phyloP scores from a whole-genome alignment of 2,888 invertebrate species.

The Ischnus inquisitorius region DNA sequence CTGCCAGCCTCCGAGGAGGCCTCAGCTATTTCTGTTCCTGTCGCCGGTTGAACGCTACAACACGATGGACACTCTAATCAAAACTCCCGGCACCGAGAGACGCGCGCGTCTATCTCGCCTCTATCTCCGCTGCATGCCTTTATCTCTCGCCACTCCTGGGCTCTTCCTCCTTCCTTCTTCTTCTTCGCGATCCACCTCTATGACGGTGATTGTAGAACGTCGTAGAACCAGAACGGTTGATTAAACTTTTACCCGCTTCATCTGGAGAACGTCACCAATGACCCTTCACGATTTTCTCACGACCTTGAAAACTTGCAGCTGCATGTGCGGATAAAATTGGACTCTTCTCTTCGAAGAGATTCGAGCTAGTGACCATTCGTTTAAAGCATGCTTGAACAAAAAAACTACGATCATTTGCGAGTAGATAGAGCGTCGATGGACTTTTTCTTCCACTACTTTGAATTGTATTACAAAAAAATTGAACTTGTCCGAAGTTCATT shows the following conservation, averaged over 20 bases:
- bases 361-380: not conserved
- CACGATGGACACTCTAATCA: constrained; percentile 78
- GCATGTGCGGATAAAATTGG: constrained; percentile 35
- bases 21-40: constrained; percentile 84
- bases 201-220: not conserved
- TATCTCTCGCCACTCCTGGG: not conserved
- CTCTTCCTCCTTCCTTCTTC: not conserved
- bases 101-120: constrained; percentile 31
- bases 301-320: constrained; percentile 58
- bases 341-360: not conserved
- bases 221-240: not conserved
- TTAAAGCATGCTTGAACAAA: not conserved
- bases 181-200: not conserved
- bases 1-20: constrained; percentile 88
- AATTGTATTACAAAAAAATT: too few relatives aligned
- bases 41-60: constrained; percentile 79
- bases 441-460: too few relatives aligned
- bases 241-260: not conserved
- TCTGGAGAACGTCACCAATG: constrained; percentile 24
- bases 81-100: constrained; percentile 66
- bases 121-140: not conserved
- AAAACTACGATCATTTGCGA: not conserved
- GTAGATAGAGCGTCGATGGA: not conserved
- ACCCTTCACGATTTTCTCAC: constrained; percentile 54
- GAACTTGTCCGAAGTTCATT: not conserved